A percentile compares a stretch with the other conserved stretches of the same genome.
Conservation (phyloP, 2,113 vertebrate genomes). For the Gyps fulvus region DNA sequence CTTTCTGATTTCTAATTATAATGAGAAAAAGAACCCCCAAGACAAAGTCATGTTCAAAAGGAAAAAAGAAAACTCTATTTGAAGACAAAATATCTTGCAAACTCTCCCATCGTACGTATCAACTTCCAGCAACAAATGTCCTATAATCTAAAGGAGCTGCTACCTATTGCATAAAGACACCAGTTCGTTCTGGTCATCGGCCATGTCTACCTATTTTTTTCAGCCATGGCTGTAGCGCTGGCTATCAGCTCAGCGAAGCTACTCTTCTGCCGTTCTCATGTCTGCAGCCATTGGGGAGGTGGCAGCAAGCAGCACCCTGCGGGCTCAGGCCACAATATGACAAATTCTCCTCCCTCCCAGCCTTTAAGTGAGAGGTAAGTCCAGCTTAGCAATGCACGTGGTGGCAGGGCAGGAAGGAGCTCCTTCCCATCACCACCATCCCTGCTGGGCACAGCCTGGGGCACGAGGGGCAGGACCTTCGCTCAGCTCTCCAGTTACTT, state of each 20-base stretch:
- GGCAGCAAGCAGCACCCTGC: background rate
- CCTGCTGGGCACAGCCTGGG: background rate
- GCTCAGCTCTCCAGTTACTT: background rate
- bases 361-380: background rate
- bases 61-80: background rate
- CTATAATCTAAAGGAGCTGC: background rate
- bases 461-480: rapidly evolving
- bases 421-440: background rate
- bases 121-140: background rate
- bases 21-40: background rate
- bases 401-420: background rate
- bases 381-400: background rate
- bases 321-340: background rate
- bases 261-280: background rate
- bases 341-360: background rate
- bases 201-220: background rate
- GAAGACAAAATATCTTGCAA: background rate
- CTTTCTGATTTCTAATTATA: background rate
- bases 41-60: background rate
- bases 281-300: background rate
- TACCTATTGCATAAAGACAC: background rate
- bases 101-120: background rate
- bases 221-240: rapidly evolving
- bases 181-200: background rate
- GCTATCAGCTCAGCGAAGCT: background rate